Percentiles rank a stretch among this genome's conserved stretches.
These are phyloP conservation scores for Tenrec ecaudatus DNA, from an alignment of 2,113 vertebrate genomes.

Conservation along the genomic window DNA sequence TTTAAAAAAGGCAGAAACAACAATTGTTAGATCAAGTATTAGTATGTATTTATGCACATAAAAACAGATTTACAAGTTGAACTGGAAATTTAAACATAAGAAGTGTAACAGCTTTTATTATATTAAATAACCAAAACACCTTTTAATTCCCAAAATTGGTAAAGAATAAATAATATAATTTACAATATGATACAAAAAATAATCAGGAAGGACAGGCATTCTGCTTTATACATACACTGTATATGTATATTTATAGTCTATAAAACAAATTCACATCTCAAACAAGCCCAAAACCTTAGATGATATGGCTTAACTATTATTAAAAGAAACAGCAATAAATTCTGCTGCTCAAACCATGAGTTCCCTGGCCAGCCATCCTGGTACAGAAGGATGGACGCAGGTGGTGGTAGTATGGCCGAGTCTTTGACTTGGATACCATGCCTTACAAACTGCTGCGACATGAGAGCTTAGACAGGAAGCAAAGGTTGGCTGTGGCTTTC, in stretches of 20 bases:
- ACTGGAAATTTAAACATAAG: slow-evolving; percentile 89
- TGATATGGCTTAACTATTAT: slow-evolving; percentile 91
- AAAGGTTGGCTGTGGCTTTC: slow-evolving; percentile 59
- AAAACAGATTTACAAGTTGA: slow-evolving; percentile 91
- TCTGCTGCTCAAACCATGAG: slow-evolving; percentile 81
- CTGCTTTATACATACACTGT: slow-evolving; percentile 90
- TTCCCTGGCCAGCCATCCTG: slow-evolving; percentile 81
- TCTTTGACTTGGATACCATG: slow-evolving; percentile 77
- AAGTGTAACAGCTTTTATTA: slow-evolving; percentile 91
- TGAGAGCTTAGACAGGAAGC: slow-evolving; percentile 72
- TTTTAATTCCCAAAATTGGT: slow-evolving; percentile 87
- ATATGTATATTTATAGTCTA: slow-evolving; percentile 90
- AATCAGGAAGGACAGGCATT: slow-evolving; percentile 89
- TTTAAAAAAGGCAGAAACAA: slow-evolving; percentile 27
- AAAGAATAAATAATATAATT: slow-evolving; percentile 94
- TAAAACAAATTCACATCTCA: slow-evolving; percentile 91
- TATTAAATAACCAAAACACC: slow-evolving; percentile 93
- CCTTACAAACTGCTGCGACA: slow-evolving; percentile 74
- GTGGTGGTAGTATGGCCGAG: slow-evolving; percentile 82
- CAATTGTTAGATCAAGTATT: slow-evolving; percentile 87
- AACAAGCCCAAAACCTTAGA: slow-evolving; percentile 88
- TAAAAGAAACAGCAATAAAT: slow-evolving; percentile 85
- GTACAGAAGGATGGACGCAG: slow-evolving; percentile 63
- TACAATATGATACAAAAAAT: slow-evolving; percentile 94
- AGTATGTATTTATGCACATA: slow-evolving; percentile 93